Evolutionary conservation across 1,140 invertebrate species (phyloP), one percentile per base, ranked within the genome.

Genomic region (Drosophila prosaltans): DNA sequence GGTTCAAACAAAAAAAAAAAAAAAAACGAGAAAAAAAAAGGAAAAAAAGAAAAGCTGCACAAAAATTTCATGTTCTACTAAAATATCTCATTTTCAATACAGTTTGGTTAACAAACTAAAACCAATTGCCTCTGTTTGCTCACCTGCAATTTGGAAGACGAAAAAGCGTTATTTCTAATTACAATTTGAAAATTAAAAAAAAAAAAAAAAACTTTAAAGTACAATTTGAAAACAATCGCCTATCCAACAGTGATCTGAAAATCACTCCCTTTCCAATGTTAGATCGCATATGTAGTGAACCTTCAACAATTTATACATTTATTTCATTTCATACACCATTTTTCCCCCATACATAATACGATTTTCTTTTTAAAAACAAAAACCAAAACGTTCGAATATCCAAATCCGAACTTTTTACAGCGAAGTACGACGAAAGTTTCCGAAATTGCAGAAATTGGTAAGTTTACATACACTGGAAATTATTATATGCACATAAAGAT

Each of bases 391-490:
- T 62, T 40, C 66, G 78, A 72, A 77, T 60, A 76, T 79, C 75
- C 68, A 74, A 73, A 60, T 66, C 68, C 55, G 54, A 81, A 81
- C 83, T 80, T 91, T 94, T 93, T 93, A 93, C 95, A 98, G 97
- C 93, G 97, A 96, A 92, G 94, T 98, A 80, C 94, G 97, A 91
- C 96, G 96, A 91, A 95, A 94, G 88, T 97, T 98, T 80, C 97
- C 97, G 10, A 97, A 97, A 92, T 93, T 98, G 63, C 72, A 95
- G 11, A 95, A 95, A 93, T 92, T 98, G 95, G 97, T 98, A 93
- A 95, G 96, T 94, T 32, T 10, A 8, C 4, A 91, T 16, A 3
- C 2, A 4, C 24, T 28, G 36, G 1, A 65, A 28, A 55, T 61
- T 30, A 30, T 30, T 30, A 4, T 30, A 30, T 30, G 4, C 4